These are phyloP conservation scores for Abrostola tripartita DNA, from an alignment of 2,888 invertebrate genomes.

Conservation along the genomic window DNA sequence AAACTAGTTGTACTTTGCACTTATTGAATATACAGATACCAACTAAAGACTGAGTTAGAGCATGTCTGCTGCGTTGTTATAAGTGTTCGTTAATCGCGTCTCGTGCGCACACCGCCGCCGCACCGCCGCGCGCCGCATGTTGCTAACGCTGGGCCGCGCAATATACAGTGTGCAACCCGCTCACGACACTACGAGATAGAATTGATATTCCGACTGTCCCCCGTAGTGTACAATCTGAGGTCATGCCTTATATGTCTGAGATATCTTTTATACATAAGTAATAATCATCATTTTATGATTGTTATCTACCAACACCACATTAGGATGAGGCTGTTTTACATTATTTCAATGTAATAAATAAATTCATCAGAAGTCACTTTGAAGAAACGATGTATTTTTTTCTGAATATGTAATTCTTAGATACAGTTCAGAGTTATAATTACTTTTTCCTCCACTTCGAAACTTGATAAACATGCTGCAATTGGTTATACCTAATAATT, in stretches of 20 bases:
- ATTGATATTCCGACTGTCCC: conserved; percentile 37
- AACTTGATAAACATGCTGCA: conserved; percentile 6
- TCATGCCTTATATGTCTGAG: conserved; percentile 55
- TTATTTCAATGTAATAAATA: background rate
- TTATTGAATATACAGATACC: conserved; percentile 49
- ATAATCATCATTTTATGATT: conserved; percentile 12
- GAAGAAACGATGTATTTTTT: too few relatives aligned
- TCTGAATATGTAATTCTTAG: too few relatives aligned
- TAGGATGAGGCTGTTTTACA: background rate
- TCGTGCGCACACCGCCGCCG: conserved; percentile 41
- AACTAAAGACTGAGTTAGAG: conserved; percentile 45
- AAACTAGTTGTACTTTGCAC: conserved; percentile 24
- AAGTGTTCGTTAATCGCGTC: conserved; percentile 42
- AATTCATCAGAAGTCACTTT: background rate
- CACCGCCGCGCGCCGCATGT: conserved; percentile 27
- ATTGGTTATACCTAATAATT: conserved; percentile 17
- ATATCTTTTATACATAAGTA: conserved; percentile 58
- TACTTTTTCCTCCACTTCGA: too few relatives aligned
- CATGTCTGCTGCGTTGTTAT: conserved; percentile 28
- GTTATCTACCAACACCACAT: conserved; percentile 10
- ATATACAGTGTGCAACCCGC: conserved; percentile 30
- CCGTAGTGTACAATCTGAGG: conserved; percentile 44
- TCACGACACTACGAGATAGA: conserved; percentile 20
- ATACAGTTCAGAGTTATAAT: too few relatives aligned
- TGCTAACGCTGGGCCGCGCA: conserved; percentile 1